A percentile compares a stretch with the other conserved stretches of the same genome.
Evolutionary conservation across 2,797 vertebrate genomes (phyloP).

Genomic region (Pantherophis vulpinus): DNA sequence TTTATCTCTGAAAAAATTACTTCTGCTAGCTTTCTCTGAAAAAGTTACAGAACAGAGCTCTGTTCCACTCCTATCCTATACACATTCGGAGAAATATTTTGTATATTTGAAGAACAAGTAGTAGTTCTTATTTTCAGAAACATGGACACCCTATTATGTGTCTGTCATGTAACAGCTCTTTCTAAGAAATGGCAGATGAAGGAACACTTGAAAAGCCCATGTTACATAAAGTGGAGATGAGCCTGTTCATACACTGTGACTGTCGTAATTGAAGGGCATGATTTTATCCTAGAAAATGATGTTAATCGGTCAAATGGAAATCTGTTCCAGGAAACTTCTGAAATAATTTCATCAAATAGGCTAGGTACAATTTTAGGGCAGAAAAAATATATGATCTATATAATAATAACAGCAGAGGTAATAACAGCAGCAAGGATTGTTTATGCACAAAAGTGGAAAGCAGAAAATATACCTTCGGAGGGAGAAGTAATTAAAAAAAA

Average conservation of each 20-base stretch:
- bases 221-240: not conserved
- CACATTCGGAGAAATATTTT: not conserved
- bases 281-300: conserved; percentile 35
- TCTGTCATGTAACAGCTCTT: conserved; percentile 36
- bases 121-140: conserved; percentile 41
- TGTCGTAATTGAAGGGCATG: conserved; percentile 25
- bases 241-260: not conserved
- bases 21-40: not conserved
- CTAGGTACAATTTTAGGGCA: not conserved
- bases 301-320: conserved; percentile 14
- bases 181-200: conserved; percentile 49
- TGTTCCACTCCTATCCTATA: not conserved
- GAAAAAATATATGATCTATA: conserved; percentile 8
- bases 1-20: not conserved
- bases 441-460: too few species aligned
- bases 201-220: conserved; percentile 28
- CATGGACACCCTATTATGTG: not conserved
- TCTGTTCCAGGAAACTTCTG: not conserved
- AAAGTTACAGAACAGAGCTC: not conserved
- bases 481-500: too few species aligned
- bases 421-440: too few species aligned
- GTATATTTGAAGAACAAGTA: conserved; percentile 11
- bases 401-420: too few species aligned
- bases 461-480: too few species aligned
- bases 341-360: not conserved